Conservation (phyloP, 2,113 vertebrate species). For the Malurus melanocephalus region DNA sequence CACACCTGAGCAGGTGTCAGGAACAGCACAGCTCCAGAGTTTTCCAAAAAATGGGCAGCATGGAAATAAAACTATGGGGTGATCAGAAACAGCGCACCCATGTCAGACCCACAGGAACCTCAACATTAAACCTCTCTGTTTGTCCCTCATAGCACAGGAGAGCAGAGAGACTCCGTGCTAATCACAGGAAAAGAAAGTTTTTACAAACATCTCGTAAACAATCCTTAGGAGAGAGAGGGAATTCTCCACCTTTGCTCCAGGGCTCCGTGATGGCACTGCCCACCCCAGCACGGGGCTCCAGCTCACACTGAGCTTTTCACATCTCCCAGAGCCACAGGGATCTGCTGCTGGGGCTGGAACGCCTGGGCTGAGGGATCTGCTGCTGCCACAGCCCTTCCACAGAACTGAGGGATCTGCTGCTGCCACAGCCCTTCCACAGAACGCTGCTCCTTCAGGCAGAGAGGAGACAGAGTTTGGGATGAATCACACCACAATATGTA, state of each 20-base stretch:
- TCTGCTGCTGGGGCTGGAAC: not conserved
- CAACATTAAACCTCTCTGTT: not conserved
- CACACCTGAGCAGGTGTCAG: not conserved
- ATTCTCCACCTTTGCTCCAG: not conserved
- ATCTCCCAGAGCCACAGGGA: fast-evolving
- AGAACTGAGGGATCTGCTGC: not conserved
- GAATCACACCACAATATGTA: not conserved
- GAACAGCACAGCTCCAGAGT: not conserved
- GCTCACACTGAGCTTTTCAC: not conserved
- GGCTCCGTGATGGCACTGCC: not conserved
- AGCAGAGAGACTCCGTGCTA: not conserved
- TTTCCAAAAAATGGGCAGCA: not conserved
- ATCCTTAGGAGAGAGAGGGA: not conserved
- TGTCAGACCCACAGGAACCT: not conserved
- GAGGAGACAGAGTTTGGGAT: not conserved
- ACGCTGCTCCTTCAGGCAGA: not conserved
- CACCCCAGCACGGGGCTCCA: not conserved
- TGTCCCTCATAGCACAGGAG: not conserved
- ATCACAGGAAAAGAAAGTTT: not conserved
- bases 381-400: not conserved
- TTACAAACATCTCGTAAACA: not conserved
- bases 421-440: not conserved
- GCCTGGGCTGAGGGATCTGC: not conserved
- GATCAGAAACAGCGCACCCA: not conserved
- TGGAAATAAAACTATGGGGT: fast-evolving